Base-by-base conservation (phyloP, 2,797 vertebrate genomes). In the Anguilla pacifica region DNA sequence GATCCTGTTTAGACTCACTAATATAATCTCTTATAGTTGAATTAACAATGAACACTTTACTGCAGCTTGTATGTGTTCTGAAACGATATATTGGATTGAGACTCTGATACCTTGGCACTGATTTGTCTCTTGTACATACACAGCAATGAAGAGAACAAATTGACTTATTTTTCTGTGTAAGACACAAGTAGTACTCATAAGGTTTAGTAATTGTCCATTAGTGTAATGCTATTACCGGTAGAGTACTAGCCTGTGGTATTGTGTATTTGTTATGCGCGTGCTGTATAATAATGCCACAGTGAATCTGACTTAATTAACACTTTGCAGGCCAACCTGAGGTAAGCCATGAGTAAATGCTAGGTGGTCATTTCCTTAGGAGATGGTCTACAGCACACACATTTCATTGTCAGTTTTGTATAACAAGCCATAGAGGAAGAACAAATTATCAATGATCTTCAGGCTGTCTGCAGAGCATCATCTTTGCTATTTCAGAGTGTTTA, bases 61-160 rank as follows among this genome's bases (percentile, higher is more conserved):
- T 49, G 2, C 39, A 25, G 77, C 77, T 46, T 22, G 17, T 17
- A 46, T 46, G 35, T 74, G 31, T 81, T 49, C 43, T 81, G 77
- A 81, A 81, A 81, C 13, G 6, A 19, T 81, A 22, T 43, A 46
- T 87, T 83, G 22, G 74, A 72, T 25, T 86, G 28, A 55, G 67
- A 53, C 70, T 35, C 28, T 74, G 11, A 87, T 59, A 79, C 59
- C 19, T 7, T 81, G 39, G 15, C 77, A 43, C 9, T 43, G 77
- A 81, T 43, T 81, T 39, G 49, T 46, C 35, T 46, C 4, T 6
- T 39, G 31, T 25, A 46, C 6, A 5, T 39, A 77, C 15, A 39
- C 28, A 13, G 31, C 72, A 39, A n/a, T 39, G 72, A 39, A 74
- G 28, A 13, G 70, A 15, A 35, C 22, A 67, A 74, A 74, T 4